phyloP scores from a whole-genome alignment of 1,140 invertebrate genomes.

The Drosophila bocqueti region DNA sequence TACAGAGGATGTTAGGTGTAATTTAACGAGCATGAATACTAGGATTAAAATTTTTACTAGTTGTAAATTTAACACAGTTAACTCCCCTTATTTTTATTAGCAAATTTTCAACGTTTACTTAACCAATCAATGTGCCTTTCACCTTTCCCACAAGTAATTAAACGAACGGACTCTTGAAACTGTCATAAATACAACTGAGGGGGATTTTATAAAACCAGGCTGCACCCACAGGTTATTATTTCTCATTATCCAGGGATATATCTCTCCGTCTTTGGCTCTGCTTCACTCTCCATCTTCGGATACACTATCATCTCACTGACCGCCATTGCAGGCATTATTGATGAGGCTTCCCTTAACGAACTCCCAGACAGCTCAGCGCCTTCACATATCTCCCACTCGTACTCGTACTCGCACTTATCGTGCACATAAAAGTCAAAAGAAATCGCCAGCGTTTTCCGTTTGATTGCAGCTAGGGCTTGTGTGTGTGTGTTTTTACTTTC shows the following conservation, averaged over 20 bases:
- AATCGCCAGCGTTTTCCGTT: slow-evolving; percentile 73
- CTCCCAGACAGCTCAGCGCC: slow-evolving; percentile 51
- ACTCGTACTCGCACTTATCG: slow-evolving; percentile 32
- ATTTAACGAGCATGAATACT: too few species aligned
- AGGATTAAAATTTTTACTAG: background rate
- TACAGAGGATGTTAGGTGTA: too few species aligned
- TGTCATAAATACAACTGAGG: slow-evolving; percentile 19
- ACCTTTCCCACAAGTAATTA: slow-evolving; percentile 3
- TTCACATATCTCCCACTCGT: slow-evolving; percentile 19
- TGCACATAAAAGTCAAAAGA: slow-evolving; percentile 43
- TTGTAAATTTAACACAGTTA: background rate
- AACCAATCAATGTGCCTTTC: background rate
- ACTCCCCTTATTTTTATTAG: background rate
- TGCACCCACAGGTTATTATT: slow-evolving; percentile 37
- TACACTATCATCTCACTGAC: slow-evolving; percentile 11
- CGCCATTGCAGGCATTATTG: slow-evolving; percentile 44
- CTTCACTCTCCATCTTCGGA: slow-evolving; percentile 3
- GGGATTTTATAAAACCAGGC: background rate
- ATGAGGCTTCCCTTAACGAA: slow-evolving; percentile 54
- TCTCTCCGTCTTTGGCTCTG: background rate
- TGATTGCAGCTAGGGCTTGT: slow-evolving; percentile 63
- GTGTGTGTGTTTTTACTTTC: slow-evolving; percentile 8
- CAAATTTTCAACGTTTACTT: background rate
- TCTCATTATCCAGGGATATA: slow-evolving; percentile 40
- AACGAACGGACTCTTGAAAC: slow-evolving; percentile 2